These are phyloP conservation scores for Solen grandis DNA, from an alignment of 1,140 invertebrate genomes.

Conservation along the genomic window DNA sequence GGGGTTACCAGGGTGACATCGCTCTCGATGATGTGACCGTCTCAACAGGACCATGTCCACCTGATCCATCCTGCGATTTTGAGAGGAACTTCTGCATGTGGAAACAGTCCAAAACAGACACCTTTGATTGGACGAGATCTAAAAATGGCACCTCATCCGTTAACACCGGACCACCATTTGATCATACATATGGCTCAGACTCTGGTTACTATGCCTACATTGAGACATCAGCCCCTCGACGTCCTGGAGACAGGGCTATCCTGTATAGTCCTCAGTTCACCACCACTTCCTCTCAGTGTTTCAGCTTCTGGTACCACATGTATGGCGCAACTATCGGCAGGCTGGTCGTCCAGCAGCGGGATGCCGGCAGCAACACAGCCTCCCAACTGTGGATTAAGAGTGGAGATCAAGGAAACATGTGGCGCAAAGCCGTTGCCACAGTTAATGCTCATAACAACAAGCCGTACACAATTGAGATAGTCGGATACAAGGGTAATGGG, in stretches of 20 bases:
- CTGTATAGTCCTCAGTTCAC: constrained; percentile 59
- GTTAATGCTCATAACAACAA: constrained; percentile 21
- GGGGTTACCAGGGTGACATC: constrained; percentile 71
- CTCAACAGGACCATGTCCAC: constrained; percentile 66
- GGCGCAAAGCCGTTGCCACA: constrained; percentile 82
- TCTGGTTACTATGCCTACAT: constrained; percentile 76
- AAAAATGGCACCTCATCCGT: constrained; percentile 80
- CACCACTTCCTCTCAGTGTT: constrained; percentile 57
- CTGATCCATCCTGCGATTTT: constrained; percentile 68
- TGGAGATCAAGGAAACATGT: constrained; percentile 87
- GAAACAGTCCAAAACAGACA: constrained; percentile 64
- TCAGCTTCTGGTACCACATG: constrained; percentile 89
- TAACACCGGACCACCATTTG: constrained; percentile 87
- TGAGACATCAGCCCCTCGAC: constrained; percentile 69
- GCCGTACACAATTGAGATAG: constrained; percentile 70
- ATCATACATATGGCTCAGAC: constrained; percentile 85
- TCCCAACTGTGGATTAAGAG: constrained; percentile 78
- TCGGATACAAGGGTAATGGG: constrained; percentile 67
- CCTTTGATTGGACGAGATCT: constrained; percentile 74
- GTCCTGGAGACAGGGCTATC: constrained; percentile 63
- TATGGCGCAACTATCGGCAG: constrained; percentile 83
- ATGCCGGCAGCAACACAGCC: constrained; percentile 41
- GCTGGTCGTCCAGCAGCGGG: constrained; percentile 67
- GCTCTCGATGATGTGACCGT: constrained; percentile 79
- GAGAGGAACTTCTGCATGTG: constrained; percentile 73